Evolutionary conservation across 1,140 invertebrate genomes (phyloP).

Genomic region (Zaprionus kolodkinae): DNA sequence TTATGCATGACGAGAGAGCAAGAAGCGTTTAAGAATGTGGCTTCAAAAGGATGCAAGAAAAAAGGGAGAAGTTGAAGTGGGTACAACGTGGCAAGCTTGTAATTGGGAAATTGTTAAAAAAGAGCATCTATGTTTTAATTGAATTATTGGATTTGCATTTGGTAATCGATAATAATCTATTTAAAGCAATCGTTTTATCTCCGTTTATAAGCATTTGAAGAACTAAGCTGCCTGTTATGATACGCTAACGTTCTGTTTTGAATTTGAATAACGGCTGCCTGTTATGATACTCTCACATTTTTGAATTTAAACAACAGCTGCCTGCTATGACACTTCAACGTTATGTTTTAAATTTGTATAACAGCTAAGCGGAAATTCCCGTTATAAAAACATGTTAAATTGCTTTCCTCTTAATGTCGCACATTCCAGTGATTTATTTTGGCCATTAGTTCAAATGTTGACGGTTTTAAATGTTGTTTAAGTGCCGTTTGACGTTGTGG

Average conservation of each 20-base stretch:
- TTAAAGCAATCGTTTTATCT: neutral
- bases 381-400: neutral
- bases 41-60: neutral
- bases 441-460: constrained; percentile 17
- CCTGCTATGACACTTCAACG: neutral
- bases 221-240: neutral
- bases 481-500: constrained; percentile 24
- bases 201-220: neutral
- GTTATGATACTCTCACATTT: neutral
- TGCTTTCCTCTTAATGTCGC: constrained; percentile 12
- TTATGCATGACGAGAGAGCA: neutral
- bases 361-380: neutral
- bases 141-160: neutral
- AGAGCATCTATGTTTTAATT: neutral
- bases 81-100: neutral
- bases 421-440: neutral
- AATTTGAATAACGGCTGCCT: neutral
- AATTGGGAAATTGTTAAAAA: neutral
- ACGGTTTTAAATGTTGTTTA: constrained; percentile 8
- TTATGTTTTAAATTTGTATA: neutral
- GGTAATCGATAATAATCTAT: neutral
- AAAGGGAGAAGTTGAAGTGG: neutral
- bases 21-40: neutral
- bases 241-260: neutral
- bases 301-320: neutral